Evolutionary conservation across 2,797 vertebrate species (phyloP).

Genomic region (Harpia harpyja): DNA sequence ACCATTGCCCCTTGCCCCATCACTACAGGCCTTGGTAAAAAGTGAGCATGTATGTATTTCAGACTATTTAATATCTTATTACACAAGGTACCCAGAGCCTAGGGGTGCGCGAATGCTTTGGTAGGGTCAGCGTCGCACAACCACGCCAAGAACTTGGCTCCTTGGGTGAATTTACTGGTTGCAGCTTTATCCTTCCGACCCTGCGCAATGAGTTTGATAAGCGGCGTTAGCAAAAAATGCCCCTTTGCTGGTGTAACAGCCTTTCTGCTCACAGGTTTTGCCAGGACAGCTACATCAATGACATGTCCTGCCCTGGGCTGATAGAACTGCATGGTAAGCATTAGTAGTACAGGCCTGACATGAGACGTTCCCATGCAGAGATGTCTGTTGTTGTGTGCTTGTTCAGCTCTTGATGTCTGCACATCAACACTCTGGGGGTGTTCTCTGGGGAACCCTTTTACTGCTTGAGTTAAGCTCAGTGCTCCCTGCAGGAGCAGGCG

Average conservation of each 20-base stretch:
- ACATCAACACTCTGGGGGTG: accelerated
- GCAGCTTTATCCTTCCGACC: not conserved
- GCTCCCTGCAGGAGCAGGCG: not conserved
- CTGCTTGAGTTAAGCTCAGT: not conserved
- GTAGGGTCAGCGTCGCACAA: not conserved
- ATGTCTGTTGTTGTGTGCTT: not conserved
- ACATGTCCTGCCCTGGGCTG: not conserved
- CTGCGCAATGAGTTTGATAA: accelerated
- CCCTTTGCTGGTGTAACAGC: not conserved
- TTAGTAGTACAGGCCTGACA: not conserved
- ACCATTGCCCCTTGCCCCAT: not conserved
- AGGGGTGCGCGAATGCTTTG: accelerated
- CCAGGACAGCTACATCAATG: not conserved
- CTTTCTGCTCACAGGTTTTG: not conserved
- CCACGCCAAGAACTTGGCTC: not conserved
- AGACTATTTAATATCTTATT: not conserved
- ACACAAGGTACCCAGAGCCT: not conserved
- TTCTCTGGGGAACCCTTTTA: not conserved
- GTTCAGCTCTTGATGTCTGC: not conserved
- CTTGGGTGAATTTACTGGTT: not conserved
- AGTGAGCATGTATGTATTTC: not conserved
- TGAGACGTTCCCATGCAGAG: not conserved
- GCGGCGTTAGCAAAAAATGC: not conserved
- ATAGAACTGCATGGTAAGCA: accelerated
- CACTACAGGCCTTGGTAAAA: not conserved